Conservation (phyloP, 2,113 vertebrate genomes). For the Bos javanicus region DNA sequence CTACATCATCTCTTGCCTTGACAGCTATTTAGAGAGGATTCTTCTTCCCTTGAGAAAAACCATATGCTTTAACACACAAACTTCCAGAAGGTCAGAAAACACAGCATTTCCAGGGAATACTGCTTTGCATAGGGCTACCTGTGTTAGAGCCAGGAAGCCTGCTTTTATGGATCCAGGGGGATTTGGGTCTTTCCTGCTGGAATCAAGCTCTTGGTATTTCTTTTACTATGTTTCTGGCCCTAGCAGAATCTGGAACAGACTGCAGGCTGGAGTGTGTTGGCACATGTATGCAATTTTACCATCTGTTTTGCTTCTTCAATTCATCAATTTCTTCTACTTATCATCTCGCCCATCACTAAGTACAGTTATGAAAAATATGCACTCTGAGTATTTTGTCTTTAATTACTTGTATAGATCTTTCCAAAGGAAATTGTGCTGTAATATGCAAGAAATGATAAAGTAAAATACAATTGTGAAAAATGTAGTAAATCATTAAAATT, state of each 20-base stretch:
- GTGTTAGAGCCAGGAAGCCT: slow-evolving; percentile 42
- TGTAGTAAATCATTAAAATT: slow-evolving; percentile 23
- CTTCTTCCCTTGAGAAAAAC: neutral
- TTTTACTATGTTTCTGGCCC: slow-evolving; percentile 58
- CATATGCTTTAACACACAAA: slow-evolving; percentile 28
- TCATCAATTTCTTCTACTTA: slow-evolving; percentile 53
- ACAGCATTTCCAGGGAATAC: neutral
- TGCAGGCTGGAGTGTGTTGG: slow-evolving; percentile 48
- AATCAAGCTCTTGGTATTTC: slow-evolving; percentile 9
- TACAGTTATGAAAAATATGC: slow-evolving; percentile 44
- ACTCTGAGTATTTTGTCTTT: slow-evolving; percentile 41
- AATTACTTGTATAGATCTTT: slow-evolving; percentile 53
- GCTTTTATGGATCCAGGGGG: slow-evolving; percentile 34
- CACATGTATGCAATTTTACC: neutral
- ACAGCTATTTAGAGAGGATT: neutral
- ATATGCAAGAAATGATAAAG: slow-evolving; percentile 11
- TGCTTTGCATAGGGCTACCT: neutral
- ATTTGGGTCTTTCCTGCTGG: slow-evolving; percentile 46
- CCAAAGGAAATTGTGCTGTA: slow-evolving; percentile 32
- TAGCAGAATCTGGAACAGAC: slow-evolving; percentile 54
- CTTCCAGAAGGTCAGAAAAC: slow-evolving; percentile 46
- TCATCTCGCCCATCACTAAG: neutral
- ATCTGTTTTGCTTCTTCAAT: slow-evolving; percentile 59
- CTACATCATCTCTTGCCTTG: neutral
- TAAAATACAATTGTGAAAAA: slow-evolving; percentile 14